These are phyloP conservation scores for Falco cherrug DNA, from an alignment of 2,797 vertebrate genomes.

Conservation along the genomic window DNA sequence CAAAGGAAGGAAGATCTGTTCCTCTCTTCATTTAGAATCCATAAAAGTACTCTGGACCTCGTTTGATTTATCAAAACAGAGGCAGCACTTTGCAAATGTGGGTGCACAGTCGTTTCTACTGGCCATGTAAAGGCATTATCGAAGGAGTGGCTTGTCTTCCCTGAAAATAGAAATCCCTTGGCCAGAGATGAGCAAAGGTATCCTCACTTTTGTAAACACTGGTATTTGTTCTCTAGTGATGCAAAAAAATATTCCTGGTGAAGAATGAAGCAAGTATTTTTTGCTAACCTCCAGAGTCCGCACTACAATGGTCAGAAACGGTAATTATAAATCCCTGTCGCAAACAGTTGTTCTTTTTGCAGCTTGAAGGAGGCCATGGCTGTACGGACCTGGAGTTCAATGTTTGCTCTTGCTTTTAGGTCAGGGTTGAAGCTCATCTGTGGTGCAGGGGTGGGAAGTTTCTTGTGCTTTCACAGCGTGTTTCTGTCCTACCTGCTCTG, in stretches of 20 bases:
- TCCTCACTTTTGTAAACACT: neutral
- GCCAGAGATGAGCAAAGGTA: neutral
- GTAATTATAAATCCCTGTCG: neutral
- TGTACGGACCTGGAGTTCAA: neutral
- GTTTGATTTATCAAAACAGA: slow-evolving; percentile 53
- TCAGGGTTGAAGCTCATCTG: slow-evolving; percentile 28
- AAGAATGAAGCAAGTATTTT: neutral
- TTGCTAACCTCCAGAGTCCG: neutral
- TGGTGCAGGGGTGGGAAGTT: neutral
- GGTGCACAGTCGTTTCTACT: neutral
- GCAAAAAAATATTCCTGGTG: neutral
- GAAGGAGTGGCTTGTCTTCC: neutral
- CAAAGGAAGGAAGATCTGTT: slow-evolving; percentile 54
- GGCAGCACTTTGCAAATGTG: slow-evolving; percentile 26
- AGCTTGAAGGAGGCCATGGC: neutral
- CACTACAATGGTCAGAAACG: neutral
- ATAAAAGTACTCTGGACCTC: neutral
- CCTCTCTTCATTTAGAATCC: slow-evolving; percentile 26
- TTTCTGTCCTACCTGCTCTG: slow-evolving; percentile 44
- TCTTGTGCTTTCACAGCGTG: neutral
- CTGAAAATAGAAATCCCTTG: neutral
- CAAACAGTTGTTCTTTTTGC: neutral
- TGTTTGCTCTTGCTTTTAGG: slow-evolving; percentile 5
- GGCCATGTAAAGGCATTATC: neutral
- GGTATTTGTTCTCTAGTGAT: neutral